Conservation (phyloP, 1,140 invertebrate species). For the Limonius californicus region DNA sequence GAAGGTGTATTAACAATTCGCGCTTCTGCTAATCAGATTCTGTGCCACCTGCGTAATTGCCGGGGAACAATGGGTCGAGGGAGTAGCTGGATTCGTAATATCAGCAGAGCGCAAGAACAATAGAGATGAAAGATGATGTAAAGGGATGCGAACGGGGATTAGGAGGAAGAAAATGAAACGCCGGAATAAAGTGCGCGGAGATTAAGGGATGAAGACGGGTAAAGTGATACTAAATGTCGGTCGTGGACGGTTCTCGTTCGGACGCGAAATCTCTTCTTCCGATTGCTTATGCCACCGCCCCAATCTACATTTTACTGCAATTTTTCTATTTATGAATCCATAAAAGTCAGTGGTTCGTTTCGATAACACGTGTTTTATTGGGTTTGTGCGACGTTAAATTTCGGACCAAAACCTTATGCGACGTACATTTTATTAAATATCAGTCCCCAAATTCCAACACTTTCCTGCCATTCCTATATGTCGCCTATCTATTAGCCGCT, state of each 20-base stretch:
- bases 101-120: not conserved
- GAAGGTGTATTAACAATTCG: conserved; percentile 4
- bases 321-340: conserved; percentile 15
- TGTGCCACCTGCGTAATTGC: conserved; percentile 16
- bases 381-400: not conserved
- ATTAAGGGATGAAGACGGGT: conserved; percentile 18
- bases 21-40: conserved; percentile 16
- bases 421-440: conserved; percentile 3
- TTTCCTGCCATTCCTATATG: not conserved
- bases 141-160: conserved; percentile 11
- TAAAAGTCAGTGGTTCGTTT: conserved; percentile 8
- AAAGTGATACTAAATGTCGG: conserved; percentile 13
- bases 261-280: not conserved
- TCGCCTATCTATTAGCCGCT: not conserved
- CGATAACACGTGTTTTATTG: conserved; percentile 6
- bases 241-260: not conserved
- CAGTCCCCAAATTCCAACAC: not conserved
- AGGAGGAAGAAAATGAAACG: conserved; percentile 17
- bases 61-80: not conserved
- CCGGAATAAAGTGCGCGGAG: conserved; percentile 16
- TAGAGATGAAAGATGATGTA: conserved; percentile 16
- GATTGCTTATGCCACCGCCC: not conserved
- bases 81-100: conserved; percentile 6
- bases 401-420: not conserved
- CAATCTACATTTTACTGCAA: conserved; percentile 7